Conservation (phyloP, 2,113 vertebrate genomes). For the Natator depressus region DNA sequence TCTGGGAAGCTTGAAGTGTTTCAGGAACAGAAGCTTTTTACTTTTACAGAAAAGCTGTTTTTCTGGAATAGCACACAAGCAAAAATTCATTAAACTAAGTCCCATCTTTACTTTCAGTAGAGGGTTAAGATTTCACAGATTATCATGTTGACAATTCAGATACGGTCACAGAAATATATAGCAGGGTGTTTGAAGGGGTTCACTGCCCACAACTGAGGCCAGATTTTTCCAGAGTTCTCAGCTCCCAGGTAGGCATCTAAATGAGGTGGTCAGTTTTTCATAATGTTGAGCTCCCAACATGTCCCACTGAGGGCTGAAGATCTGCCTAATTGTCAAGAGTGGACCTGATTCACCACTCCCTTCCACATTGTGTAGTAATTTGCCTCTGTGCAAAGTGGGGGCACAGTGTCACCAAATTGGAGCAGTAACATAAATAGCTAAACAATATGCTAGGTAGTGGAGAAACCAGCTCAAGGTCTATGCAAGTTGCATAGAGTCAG, state of each 20-base stretch:
- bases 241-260: not conserved
- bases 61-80: not conserved
- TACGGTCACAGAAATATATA: not conserved
- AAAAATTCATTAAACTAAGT: not conserved
- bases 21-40: not conserved
- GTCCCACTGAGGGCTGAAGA: not conserved
- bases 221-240: not conserved
- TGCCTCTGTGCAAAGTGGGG: not conserved
- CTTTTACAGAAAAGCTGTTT: not conserved
- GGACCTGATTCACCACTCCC: not conserved
- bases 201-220: not conserved
- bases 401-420: not conserved
- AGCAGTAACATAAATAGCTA: not conserved
- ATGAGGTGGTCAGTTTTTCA: not conserved
- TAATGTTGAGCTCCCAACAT: not conserved
- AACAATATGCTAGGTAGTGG: not conserved
- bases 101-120: not conserved
- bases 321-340: not conserved
- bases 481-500: not conserved
- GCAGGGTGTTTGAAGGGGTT: not conserved
- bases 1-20: not conserved
- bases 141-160: not conserved
- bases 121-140: not conserved
- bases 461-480: not conserved
- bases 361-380: not conserved